Evolutionary conservation across 2,113 vertebrate species (phyloP).

Genomic region (Stigmatopora argus): DNA sequence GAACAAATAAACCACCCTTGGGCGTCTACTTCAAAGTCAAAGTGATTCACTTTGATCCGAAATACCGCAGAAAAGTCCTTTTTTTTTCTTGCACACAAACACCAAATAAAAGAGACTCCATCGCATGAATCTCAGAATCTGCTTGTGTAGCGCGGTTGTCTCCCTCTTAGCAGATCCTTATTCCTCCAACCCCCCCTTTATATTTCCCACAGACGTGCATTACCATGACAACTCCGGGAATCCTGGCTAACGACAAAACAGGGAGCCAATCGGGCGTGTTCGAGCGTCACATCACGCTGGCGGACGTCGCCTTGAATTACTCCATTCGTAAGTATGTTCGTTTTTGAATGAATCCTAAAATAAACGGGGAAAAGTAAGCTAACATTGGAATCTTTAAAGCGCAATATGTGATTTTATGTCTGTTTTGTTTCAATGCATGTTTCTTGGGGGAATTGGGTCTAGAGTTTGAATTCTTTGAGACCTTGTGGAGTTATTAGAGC

Average conservation of each 20-base stretch:
- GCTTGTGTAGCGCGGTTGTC: not conserved
- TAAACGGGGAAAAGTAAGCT: not conserved
- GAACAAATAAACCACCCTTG: not conserved
- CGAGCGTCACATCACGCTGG: not conserved
- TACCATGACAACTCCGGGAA: slow-evolving; percentile 1
- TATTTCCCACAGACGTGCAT: not conserved
- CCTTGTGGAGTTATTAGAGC: not conserved
- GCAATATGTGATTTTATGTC: not conserved
- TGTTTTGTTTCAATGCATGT: not conserved
- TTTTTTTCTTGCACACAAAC: not conserved
- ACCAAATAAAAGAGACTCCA: not conserved
- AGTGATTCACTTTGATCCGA: not conserved
- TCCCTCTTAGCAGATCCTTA: not conserved
- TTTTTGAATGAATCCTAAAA: not conserved
- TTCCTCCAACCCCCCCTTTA: not conserved
- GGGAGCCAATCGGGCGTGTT: not conserved
- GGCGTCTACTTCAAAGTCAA: not conserved
- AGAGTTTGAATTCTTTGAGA: not conserved
- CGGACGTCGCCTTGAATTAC: not conserved
- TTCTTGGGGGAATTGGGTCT: not conserved
- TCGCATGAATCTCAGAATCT: not conserved
- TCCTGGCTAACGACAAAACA: not conserved
- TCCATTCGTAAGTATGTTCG: not conserved
- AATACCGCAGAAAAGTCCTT: not conserved
- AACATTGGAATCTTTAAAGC: not conserved